Base-by-base conservation (phyloP, 2,113 vertebrate species). In the Microtus richardsoni region DNA sequence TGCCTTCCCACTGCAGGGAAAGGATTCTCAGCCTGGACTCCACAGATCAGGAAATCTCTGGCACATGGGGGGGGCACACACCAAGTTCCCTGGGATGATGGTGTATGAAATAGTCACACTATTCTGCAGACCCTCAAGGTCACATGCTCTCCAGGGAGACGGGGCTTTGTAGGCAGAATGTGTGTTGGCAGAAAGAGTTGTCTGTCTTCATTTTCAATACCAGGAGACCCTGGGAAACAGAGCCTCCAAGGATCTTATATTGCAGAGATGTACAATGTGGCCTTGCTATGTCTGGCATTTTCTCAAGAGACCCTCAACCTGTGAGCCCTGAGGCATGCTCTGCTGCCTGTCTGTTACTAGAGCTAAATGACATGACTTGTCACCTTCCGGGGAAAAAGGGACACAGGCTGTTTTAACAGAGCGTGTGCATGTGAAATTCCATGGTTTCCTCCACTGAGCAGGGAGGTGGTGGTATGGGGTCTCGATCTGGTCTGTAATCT, bases 81-180 rank as follows among this genome's bases (percentile, higher is more conserved):
- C 8, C 33, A 44, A 86, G 47, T 47, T 17, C 0, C 4, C 6
- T 0, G 16, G 49, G 5, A 0, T 26, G 0, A 0, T 4, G 0
- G 3, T 7, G 5, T 3, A 26, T 64, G 24, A 30, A 12, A 9
- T 39, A 11, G 22, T 17, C 0, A 2, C 6, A 0, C 0, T 2
- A 16, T 12, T 80, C 88, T 19, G 0, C 12, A 19, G 79, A 79
- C 49, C 58, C 70, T 12, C 82, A 4, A 3, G 33, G 71, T 17
- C 36, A 0, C 2, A 12, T 12, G 17, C 47, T 58, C 22, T 11
- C 2, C 3, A 26, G 7, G 33, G 7, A 17, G 24, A 33, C 24
- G 4, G n/a, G 70, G 17, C 4, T 79, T 39, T 41, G 68, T 5
- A 68, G 73, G 39, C 54, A 58, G 49, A 62, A 7, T 14, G 22